phyloP scores from a whole-genome alignment of 2,888 invertebrate species.

The Zygaena filipendulae region DNA sequence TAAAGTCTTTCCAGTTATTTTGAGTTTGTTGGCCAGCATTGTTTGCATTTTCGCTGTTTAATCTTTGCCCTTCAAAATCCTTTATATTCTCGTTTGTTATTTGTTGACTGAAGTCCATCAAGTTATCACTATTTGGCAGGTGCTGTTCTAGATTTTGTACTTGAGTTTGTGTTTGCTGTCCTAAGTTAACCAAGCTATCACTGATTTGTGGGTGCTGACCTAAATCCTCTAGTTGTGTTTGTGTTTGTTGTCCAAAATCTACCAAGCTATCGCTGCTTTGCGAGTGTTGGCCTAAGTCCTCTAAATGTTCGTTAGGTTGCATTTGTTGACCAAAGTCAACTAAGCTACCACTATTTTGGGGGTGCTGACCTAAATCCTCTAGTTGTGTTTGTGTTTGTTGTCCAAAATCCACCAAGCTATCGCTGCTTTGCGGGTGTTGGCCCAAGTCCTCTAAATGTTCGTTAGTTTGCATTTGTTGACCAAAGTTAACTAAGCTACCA shows the following conservation, averaged over 20 bases:
- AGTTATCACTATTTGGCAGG: conserved; percentile 4
- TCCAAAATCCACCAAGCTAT: conserved; percentile 15
- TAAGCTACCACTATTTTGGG: conserved; percentile 14
- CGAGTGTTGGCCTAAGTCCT: conserved; percentile 3
- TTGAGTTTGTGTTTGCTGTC: conserved; percentile 17
- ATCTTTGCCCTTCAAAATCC: no score
- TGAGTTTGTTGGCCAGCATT: conserved; percentile 15
- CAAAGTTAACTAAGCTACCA: no score
- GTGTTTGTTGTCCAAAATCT: conserved; percentile 10
- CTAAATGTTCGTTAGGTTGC: no score
- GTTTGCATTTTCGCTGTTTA: not conserved
- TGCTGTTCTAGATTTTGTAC: conserved; percentile 4
- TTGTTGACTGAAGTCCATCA: conserved; percentile 8
- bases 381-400: conserved; percentile 20
- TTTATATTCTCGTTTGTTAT: conserved; percentile 8
- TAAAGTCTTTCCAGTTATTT: conserved; percentile 9
- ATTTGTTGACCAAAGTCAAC: conserved; percentile 14
- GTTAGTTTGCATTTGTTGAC: conserved; percentile 13
- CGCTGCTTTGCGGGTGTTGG: conserved; percentile 21
- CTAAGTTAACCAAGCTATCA: conserved; percentile 11
- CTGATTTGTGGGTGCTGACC: conserved; percentile 19
- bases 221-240: conserved; percentile 17
- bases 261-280: conserved; percentile 5
- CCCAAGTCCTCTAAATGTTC: conserved; percentile 19
- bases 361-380: conserved; percentile 19